A percentile compares a stretch with the other conserved stretches of the same genome.
These are phyloP conservation scores for Heliocidaris tuberculata DNA, from an alignment of 35 echinoderm and acorn worm genomes.

Conservation along the genomic window DNA sequence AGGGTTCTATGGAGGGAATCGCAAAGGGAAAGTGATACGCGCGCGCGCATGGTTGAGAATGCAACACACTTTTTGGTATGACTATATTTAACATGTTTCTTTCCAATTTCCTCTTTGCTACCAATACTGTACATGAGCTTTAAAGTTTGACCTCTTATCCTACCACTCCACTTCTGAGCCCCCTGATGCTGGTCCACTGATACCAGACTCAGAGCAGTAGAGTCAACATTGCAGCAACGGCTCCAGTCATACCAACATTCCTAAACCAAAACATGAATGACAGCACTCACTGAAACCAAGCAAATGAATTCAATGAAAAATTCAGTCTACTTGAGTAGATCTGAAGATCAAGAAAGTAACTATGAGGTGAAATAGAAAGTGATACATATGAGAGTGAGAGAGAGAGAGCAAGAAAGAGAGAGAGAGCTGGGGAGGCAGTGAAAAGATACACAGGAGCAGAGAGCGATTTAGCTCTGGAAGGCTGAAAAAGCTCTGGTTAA, in stretches of 20 bases:
- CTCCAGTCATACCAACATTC: background rate
- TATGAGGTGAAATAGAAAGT: background rate
- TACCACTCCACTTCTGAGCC: background rate
- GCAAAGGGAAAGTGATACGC: no score
- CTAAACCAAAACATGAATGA: background rate
- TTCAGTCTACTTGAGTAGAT: no score
- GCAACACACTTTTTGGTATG: no score
- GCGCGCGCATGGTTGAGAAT: no score
- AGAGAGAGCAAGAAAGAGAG: background rate
- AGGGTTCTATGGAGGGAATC: no score
- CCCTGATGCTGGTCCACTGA: background rate
- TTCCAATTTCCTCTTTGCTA: no score
- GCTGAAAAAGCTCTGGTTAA: no score
- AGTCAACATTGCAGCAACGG: background rate
- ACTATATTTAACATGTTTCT: no score
- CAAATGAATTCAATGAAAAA: background rate
- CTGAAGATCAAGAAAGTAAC: no score
- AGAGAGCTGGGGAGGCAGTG: background rate
- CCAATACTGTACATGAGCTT: no score
- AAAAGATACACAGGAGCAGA: background rate
- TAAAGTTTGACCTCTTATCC: background rate
- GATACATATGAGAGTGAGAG: no score
- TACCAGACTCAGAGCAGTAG: background rate
- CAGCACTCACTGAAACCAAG: background rate
- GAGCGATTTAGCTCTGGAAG: background rate